Conservation (phyloP, 2,797 vertebrate species). For the Antennarius maculatus region DNA sequence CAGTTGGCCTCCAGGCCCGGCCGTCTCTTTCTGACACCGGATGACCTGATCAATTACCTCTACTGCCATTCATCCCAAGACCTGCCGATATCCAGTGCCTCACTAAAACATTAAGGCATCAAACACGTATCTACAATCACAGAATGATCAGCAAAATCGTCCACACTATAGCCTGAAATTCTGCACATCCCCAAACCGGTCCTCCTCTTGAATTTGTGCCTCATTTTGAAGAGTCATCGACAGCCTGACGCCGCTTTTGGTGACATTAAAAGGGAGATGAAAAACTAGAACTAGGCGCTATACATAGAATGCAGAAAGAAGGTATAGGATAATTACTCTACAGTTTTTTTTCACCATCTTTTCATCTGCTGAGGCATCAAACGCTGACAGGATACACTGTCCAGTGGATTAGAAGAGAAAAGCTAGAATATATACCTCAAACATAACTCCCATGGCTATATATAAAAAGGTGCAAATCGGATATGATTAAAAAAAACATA, state of each 20-base stretch:
- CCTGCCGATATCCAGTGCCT: constrained; percentile 72
- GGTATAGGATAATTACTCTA: constrained; percentile 63
- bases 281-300: constrained; percentile 52
- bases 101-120: constrained; percentile 76
- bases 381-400: constrained; percentile 31
- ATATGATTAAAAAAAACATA: constrained; percentile 41
- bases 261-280: constrained; percentile 52
- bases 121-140: constrained; percentile 50
- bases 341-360: background rate
- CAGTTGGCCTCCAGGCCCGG: constrained; percentile 56
- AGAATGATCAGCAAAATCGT: constrained; percentile 27
- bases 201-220: constrained; percentile 44
- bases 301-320: constrained; percentile 33
- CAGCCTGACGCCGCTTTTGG: constrained; percentile 47
- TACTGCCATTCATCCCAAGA: constrained; percentile 74
- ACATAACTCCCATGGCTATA: constrained; percentile 27
- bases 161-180: constrained; percentile 19
- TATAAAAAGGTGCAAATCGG: constrained; percentile 29
- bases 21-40: constrained; percentile 71
- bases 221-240: constrained; percentile 62
- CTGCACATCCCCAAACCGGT: constrained; percentile 28
- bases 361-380: constrained; percentile 46
- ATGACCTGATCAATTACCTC: constrained; percentile 78
- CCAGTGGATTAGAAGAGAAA: constrained; percentile 40
- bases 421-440: constrained; percentile 29